Evolutionary conservation across 92 coral and sea anemone species (phyloP), one percentile per base, ranked within the genome.

Genomic region (Porites evermanni): DNA sequence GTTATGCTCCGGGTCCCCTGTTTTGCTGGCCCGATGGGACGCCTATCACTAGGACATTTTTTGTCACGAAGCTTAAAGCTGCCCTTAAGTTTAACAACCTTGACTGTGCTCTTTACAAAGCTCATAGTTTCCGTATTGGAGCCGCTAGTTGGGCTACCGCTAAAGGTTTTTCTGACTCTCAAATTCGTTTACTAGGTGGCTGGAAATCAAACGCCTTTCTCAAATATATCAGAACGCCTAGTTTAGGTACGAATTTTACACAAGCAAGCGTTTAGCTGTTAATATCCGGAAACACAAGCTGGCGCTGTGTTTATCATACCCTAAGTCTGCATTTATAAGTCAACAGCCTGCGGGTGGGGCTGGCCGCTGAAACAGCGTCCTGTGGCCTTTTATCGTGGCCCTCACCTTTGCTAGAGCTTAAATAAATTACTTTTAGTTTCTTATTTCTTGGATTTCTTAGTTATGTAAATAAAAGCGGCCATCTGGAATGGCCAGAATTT

Each of bases 11-110:
- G 4, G 80, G 80, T 60, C 66, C 68, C 2, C 29, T 76, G 14
- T 76, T 76, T 24, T 59, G 80, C 67, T 76, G 63, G 53, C 66
- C 68, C 1, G 68, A 76, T 59, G 67, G 53, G 47, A 23, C 51
- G 13, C 54, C 80, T 1, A 29, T 76, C 29, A 53, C 54, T n/a
- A 26, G 16, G 21, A 12, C 66, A 59, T 58, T 20, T 78, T 65
- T 78, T 70, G 23, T 26, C 21, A 17, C 26, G 74, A 17, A 70
- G 38, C 74, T 70, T 24, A 11, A 13, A 2, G 29, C 29, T 26
- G 29, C 29, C 29, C 29, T 26, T 26, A 26, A 26, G 29, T 26
- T 26, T 26, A 26, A 26, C 32, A 26, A 26, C 32, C 32, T 26
- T 26, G 32, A 26, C 32, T 26, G 32, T 26, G 32, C 32, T 26